Percentiles rank a stretch among this genome's conserved stretches.
Conservation (phyloP, 2,113 vertebrate genomes). For the Pangasianodon hypophthalmus region DNA sequence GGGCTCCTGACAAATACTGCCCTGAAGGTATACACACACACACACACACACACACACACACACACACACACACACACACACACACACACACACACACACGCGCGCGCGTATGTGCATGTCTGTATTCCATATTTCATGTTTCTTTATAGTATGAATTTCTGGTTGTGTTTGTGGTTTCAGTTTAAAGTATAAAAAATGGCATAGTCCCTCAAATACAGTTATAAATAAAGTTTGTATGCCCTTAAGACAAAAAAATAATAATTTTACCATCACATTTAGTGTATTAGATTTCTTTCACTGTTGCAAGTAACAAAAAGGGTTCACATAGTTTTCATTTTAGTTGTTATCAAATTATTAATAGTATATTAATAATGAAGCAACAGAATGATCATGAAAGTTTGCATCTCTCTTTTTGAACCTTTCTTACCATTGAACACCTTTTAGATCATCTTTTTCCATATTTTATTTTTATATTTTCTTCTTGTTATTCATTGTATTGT, state of each 20-base stretch:
- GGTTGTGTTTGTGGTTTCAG: not conserved
- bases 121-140: not conserved
- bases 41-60: not conserved
- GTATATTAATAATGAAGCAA: not conserved
- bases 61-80: not conserved
- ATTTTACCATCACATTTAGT: not conserved
- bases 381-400: not conserved
- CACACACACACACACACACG: not conserved
- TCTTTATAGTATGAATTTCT: not conserved
- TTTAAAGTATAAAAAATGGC: not conserved
- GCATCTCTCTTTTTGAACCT: too few species aligned
- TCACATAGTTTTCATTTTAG: not conserved
- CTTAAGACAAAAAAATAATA: not conserved
- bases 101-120: not conserved
- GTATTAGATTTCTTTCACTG: not conserved
- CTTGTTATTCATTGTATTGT: not conserved
- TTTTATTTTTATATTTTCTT: not conserved
- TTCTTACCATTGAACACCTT: too few species aligned
- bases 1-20: not conserved
- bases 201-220: too few species aligned
- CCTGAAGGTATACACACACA: not conserved
- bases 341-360: not conserved
- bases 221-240: not conserved
- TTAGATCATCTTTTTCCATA: not conserved
- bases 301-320: not conserved